These are phyloP conservation scores for Pristionchus entomophagus DNA, from an alignment of 2,888 invertebrate genomes.

Conservation along the genomic window DNA sequence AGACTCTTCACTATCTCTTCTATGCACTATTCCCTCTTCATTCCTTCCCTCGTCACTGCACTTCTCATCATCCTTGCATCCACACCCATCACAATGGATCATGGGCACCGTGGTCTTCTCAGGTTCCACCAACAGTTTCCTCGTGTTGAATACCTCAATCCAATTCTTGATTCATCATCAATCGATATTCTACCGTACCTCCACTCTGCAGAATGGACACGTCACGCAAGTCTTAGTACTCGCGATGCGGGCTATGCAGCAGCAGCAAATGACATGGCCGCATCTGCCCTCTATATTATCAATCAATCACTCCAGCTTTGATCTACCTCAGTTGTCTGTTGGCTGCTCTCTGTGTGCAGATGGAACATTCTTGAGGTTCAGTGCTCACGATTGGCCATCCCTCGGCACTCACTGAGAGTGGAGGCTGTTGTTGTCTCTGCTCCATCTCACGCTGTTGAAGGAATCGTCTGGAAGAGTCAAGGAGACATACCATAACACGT, in stretches of 20 bases:
- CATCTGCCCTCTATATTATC: background rate
- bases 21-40: background rate
- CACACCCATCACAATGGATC: background rate
- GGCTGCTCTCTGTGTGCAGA: constrained; percentile 50
- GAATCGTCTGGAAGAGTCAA: background rate
- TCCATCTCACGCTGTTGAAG: background rate
- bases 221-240: background rate
- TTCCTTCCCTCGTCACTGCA: background rate
- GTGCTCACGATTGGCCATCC: constrained; percentile 10
- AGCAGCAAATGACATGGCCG: constrained; percentile 52
- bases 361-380: constrained; percentile 49
- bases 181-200: background rate
- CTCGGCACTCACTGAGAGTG: background rate
- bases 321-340: constrained; percentile 52
- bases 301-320: background rate
- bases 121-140: background rate
- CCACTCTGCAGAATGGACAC: constrained; percentile 45
- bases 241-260: constrained; percentile 48
- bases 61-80: constrained; percentile 32
- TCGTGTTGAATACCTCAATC: constrained; percentile 12
- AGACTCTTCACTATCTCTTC: constrained; percentile 7
- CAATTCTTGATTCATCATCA: background rate
- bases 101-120: background rate
- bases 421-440: background rate
- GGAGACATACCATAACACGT: background rate